A percentile compares a stretch with the other conserved stretches of the same genome.
phyloP scores from a whole-genome alignment of 2,113 vertebrate genomes.

The Herpailurus yagouaroundi region DNA sequence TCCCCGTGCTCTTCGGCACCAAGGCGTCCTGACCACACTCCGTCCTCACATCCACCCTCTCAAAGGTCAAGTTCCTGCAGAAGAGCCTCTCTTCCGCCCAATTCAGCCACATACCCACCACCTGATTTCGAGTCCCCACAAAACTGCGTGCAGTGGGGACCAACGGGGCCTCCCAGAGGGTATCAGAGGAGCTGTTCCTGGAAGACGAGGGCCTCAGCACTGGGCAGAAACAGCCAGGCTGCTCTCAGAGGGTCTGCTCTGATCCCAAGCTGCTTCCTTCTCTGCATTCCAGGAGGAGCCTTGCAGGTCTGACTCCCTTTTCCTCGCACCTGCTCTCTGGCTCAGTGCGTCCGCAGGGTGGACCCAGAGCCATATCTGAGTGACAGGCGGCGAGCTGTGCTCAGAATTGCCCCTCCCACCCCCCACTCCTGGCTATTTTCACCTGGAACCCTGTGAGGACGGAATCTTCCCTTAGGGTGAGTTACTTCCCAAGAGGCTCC shows the following conservation, averaged over 20 bases:
- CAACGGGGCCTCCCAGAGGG: not conserved
- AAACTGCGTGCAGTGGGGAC: rapidly evolving
- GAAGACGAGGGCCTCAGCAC: not conserved
- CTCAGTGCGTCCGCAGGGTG: not conserved
- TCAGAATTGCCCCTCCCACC: no score
- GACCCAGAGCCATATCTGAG: rapidly evolving
- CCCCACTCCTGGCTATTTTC: not conserved
- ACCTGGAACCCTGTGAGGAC: not conserved
- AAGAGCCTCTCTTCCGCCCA: not conserved
- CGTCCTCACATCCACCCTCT: not conserved
- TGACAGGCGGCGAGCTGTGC: not conserved
- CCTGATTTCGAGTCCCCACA: not conserved
- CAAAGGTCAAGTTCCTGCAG: not conserved
- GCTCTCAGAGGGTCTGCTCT: not conserved
- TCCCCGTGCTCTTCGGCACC: rapidly evolving
- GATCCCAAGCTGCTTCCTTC: not conserved
- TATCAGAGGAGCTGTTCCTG: not conserved
- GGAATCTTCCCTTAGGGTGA: not conserved
- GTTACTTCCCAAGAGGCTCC: not conserved
- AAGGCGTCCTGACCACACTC: rapidly evolving
- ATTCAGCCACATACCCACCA: rapidly evolving
- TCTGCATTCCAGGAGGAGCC: no score
- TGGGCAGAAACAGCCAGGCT: not conserved
- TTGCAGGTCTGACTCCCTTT: not conserved
- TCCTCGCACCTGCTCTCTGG: not conserved